Base-by-base conservation (phyloP, 2,113 vertebrate species). In the Percopsis transmontana region DNA sequence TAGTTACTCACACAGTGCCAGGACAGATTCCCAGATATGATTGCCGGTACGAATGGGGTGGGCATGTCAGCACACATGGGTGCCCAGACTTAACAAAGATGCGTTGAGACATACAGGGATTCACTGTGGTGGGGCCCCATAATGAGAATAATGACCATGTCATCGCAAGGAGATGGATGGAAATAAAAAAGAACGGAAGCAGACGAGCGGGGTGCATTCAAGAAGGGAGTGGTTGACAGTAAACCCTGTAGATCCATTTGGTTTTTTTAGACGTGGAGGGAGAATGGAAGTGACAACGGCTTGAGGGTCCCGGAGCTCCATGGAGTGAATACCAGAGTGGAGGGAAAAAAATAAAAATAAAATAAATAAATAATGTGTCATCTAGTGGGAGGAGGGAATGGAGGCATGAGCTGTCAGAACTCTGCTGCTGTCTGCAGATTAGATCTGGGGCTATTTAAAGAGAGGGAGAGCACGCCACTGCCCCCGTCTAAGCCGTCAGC, bases 211-310 rank as follows among this genome's bases (percentile, higher is more conserved):
- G 55, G 63, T 72, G 74, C 65, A 72, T 70, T 71, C 70, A 67
- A 71, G 54, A 79, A 70, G 81, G 82, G 79, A 84, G 76, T 64
- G 72, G 78, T 76, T 89, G 86, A 89, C 82, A 83, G 86, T 87
- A 88, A 90, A 89, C 79, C 82, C 76, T 85, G 79, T 90, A 90
- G 89, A 91, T 91, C 90, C 84, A 87, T 90, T 89, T 87, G 85
- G 78, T 84, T 87, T 88, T n/a, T 85, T 87, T 74, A 87, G 84
- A 90, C 89, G 89, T 86, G 83, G 89, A 90, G 83, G 86, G 73
- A 87, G 87, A 92, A 89, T 78, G 67, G 86, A 91, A 91, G 85
- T 91, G 92, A 92, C 91, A 92, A 89, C 83, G 82, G 89, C 89
- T 92, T 77, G 83, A 86, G 88, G 91, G 81, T 81, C 70, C 84